Evolutionary conservation across 92 coral and sea anemone species (phyloP), one percentile per base, ranked within the genome.

Genomic region (Epizoanthus illoricatus): DNA sequence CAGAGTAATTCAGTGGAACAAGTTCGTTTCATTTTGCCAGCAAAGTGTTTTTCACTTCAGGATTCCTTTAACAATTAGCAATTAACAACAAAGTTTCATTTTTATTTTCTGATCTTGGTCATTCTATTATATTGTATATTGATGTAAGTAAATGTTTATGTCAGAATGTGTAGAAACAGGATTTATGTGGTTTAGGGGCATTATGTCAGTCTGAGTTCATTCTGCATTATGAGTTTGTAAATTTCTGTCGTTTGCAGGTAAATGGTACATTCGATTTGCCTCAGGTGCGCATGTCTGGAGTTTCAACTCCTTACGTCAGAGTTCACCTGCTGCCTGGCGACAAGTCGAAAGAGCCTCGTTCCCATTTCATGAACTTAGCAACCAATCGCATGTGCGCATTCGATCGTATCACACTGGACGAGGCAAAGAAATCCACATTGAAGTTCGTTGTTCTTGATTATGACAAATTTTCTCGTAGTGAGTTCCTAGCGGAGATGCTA

Each of bases 401-500:
- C 57, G 94, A 93, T 80, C 89, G 89, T 13, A 72, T 93, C 24
- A 85, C 94, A 4, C 74, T 88, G 20, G 91, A 88, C 17, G 90
- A 88, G 67, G 94, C 92, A 36, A 88, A 85, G 74, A 79, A 80
- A 66, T 88, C 94, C 58, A 88, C 94, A 19, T 75, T 95, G 33
- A 93, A 91, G 85, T 95, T 95, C 73, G 92, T 93, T 57, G 94
- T 93, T 45, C 91, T 95, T 17, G 98, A 95, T 74, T 95, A 91
- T 33, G 98, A 95, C 84, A 89, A 89, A 49, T 95, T 95, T 60
- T 95, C 98, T 8, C 95, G 98, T 69, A 95, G 98, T 76, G 98
- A 95, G 74, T 95, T 93, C 68, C 91, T 95, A 18, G 98, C 98
- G 4, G 98, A 93, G 55, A 87, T 93, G 71, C 70, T 87, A 73